phyloP scores from a whole-genome alignment of 2,888 invertebrate genomes.

The Pachymerium ferrugineum region DNA sequence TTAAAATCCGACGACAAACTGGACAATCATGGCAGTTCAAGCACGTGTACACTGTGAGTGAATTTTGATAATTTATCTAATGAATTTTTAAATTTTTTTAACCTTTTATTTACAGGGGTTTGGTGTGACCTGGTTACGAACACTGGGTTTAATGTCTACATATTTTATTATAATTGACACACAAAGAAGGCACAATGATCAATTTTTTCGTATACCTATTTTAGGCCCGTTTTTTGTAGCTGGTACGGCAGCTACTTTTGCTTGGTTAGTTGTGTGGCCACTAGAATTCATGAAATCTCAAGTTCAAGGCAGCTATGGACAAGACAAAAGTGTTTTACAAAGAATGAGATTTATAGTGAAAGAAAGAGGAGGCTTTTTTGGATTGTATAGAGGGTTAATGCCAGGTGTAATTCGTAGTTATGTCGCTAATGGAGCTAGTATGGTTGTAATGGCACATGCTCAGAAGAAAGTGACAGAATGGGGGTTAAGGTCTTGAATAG shows the following conservation, averaged over 20 bases:
- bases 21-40: slow-evolving; percentile 32
- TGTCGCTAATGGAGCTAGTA: slow-evolving; percentile 45
- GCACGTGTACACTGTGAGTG: slow-evolving; percentile 41
- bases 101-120: slow-evolving; percentile 42
- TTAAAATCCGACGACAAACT: slow-evolving; percentile 39
- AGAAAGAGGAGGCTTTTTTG: slow-evolving; percentile 44
- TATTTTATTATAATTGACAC: slow-evolving; percentile 46
- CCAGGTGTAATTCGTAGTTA: slow-evolving; percentile 46
- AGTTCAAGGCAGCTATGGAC: slow-evolving; percentile 45
- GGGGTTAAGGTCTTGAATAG: slow-evolving; percentile 41
- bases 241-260: slow-evolving; percentile 44
- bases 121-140: slow-evolving; percentile 45
- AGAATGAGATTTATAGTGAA: slow-evolving; percentile 42
- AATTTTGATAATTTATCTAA: background rate
- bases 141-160: slow-evolving; percentile 45
- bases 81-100: background rate
- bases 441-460: slow-evolving; percentile 46
- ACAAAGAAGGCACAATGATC: slow-evolving; percentile 44
- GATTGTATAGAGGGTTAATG: slow-evolving; percentile 44
- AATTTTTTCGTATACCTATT: slow-evolving; percentile 42
- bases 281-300: slow-evolving; percentile 47
- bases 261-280: slow-evolving; percentile 48
- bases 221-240: slow-evolving; percentile 45
- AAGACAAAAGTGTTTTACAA: slow-evolving; percentile 39
- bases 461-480: slow-evolving; percentile 44